Evolutionary conservation across 2,113 vertebrate genomes (phyloP).

Genomic region (Lontra canadensis): DNA sequence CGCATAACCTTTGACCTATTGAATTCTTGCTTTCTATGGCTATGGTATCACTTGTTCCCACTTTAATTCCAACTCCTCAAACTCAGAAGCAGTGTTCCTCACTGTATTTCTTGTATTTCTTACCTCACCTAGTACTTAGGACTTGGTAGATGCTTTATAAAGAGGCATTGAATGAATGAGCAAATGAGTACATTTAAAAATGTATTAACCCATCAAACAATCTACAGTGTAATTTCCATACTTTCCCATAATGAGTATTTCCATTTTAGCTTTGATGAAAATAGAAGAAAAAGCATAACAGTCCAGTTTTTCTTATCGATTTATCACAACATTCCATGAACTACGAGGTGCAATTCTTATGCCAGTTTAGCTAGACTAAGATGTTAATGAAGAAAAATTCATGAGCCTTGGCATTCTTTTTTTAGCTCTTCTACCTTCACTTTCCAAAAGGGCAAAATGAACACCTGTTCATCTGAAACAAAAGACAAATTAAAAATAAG

Average conservation of each 20-base stretch:
- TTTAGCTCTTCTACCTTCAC: slow-evolving; percentile 39
- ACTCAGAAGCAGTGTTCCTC: background rate
- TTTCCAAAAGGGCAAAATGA: slow-evolving; percentile 58
- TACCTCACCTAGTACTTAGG: background rate
- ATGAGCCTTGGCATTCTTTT: slow-evolving; percentile 29
- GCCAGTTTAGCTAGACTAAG: slow-evolving; percentile 45
- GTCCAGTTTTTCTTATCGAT: background rate
- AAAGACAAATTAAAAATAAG: slow-evolving; percentile 53
- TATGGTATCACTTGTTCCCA: background rate
- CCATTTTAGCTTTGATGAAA: background rate
- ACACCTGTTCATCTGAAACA: slow-evolving; percentile 43
- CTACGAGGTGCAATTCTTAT: background rate
- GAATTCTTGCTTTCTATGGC: background rate
- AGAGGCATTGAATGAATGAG: background rate
- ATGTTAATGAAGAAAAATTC: slow-evolving; percentile 57
- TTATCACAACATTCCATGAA: background rate
- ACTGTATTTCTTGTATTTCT: background rate
- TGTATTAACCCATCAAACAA: background rate
- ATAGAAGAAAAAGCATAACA: background rate
- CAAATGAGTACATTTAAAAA: background rate
- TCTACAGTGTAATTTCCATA: background rate
- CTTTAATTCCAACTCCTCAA: background rate
- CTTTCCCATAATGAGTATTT: slow-evolving; percentile 35
- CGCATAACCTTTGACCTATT: background rate
- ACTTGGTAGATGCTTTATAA: background rate